Base-by-base conservation (phyloP, 1,140 invertebrate genomes). In the Zaprionus ornatus region DNA sequence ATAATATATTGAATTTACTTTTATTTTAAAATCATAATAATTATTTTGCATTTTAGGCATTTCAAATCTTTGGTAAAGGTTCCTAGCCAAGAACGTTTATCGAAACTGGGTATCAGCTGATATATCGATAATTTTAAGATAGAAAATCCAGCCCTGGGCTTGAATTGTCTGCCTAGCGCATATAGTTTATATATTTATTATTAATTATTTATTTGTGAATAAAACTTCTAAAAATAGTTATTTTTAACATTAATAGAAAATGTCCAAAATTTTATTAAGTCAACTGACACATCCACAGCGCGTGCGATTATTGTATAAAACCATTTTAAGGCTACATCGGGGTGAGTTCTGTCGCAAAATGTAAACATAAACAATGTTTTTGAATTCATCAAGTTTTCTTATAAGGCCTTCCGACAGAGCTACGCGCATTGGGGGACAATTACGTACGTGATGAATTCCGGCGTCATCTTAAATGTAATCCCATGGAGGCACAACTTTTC, bases 361-460 rank as follows among this genome's bases (percentile, higher is more conserved):
- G 17, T 40, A 35, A 40, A 35, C 19, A 67, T 40, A 17, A 17
- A 6, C 7, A 9, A 21, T 21, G 27, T 29, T 27, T 37, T 42
- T 50, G 6, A 63, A 37, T 7, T 21, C 12, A 1, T 59, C 27
- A 1, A 21, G 19, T 19, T 35, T 9, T 56, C n/a, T 21, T 12
- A 21, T 3, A 17, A 92, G 92, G 97, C 21, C 90, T 98, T 37
- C 97, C 98, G 0, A 68, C 93, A 5, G 96, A 97, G 87, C 92
- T 98, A 55, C 94, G 95, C 72, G 84, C 94, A n/a, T 72, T 97
- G n/a, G 97, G 97, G 12, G 96, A 97, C 84, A 94, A 95, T 91
- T 99, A 99, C 93, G 96, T 96, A 0, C 95, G 95, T 82, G 97
- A 98, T 80, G 98, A 99, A 93, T 99, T 99, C 92, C 95, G 95